Conservation (phyloP, 2,797 vertebrate species). For the Lutjanus argentimaculatus region DNA sequence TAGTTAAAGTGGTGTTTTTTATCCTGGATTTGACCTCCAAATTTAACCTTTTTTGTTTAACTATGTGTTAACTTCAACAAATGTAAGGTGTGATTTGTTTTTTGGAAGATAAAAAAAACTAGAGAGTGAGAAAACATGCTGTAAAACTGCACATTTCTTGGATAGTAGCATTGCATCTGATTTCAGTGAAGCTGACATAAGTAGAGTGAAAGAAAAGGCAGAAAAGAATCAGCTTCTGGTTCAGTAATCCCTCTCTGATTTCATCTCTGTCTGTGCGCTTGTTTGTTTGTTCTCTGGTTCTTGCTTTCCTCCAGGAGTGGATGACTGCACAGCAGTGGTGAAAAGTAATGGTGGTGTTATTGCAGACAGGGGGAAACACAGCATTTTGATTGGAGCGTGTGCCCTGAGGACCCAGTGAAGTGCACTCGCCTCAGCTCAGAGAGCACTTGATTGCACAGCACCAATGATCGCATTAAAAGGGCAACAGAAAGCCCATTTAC, state of each 20-base stretch:
- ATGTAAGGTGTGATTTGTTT: background rate
- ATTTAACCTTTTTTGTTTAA: background rate
- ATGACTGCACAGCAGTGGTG: constrained; percentile 68
- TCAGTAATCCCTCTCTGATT: constrained; percentile 75
- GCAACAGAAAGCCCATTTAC: constrained; percentile 82
- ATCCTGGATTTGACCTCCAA: background rate
- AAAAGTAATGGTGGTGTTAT: constrained; percentile 80
- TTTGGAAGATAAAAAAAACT: background rate
- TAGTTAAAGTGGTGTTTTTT: constrained; percentile 20
- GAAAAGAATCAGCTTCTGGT: constrained; percentile 64
- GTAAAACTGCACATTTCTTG: constrained; percentile 41
- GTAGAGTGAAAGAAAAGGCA: constrained; percentile 63
- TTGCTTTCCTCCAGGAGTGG: constrained; percentile 64
- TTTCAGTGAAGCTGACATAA: constrained; percentile 64
- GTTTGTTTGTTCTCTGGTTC: constrained; percentile 75
- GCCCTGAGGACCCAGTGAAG: constrained; percentile 84
- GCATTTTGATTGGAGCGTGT: constrained; percentile 84
- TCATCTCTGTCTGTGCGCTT: constrained; percentile 64
- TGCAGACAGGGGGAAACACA: constrained; percentile 76
- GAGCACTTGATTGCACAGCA: constrained; percentile 87
- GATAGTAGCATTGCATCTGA: constrained; percentile 37
- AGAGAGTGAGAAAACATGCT: constrained; percentile 12
- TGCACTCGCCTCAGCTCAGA: constrained; percentile 83
- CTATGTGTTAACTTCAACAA: background rate
- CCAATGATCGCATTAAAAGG: constrained; percentile 87